Evolutionary conservation across 2,113 vertebrate genomes (phyloP).

Genomic region (Willisornis vidua): DNA sequence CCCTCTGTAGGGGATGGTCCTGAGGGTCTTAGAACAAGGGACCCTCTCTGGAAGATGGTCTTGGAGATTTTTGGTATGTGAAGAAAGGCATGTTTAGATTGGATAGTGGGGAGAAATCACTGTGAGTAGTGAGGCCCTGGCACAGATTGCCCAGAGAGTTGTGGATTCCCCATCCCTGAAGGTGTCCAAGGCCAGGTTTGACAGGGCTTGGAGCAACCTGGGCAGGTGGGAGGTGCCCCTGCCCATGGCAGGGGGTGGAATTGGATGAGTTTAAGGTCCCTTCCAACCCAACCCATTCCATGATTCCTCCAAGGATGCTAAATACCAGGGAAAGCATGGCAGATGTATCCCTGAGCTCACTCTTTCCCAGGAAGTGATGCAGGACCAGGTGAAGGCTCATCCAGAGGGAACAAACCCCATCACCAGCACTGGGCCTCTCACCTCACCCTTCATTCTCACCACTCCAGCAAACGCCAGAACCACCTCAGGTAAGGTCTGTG

Average conservation of each 20-base stretch:
- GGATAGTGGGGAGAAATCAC: neutral
- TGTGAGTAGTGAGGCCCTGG: neutral
- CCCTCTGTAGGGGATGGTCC: neutral
- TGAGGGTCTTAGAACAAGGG: no score
- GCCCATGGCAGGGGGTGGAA: neutral
- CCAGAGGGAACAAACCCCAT: conserved; percentile 32
- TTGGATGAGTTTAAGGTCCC: neutral
- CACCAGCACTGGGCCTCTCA: conserved; percentile 22
- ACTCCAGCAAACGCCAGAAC: conserved; percentile 67
- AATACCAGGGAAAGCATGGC: no score
- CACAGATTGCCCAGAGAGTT: neutral
- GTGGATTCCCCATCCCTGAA: neutral
- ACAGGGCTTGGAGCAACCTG: neutral
- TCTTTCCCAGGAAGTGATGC: conserved; percentile 87
- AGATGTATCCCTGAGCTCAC: accelerated
- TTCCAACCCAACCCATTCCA: neutral
- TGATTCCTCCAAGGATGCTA: neutral
- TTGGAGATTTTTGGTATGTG: neutral
- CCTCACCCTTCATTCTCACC: conserved; percentile 77
- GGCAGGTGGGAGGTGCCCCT: neutral
- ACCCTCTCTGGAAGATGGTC: neutral
- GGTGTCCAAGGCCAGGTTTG: neutral
- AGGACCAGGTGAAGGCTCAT: conserved; percentile 78
- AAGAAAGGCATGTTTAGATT: neutral
- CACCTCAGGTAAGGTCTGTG: conserved; percentile 61